A percentile compares a stretch with the other conserved stretches of the same genome.
phyloP scores from a whole-genome alignment of 2,888 invertebrate species.

The Bellardia bayeri region DNA sequence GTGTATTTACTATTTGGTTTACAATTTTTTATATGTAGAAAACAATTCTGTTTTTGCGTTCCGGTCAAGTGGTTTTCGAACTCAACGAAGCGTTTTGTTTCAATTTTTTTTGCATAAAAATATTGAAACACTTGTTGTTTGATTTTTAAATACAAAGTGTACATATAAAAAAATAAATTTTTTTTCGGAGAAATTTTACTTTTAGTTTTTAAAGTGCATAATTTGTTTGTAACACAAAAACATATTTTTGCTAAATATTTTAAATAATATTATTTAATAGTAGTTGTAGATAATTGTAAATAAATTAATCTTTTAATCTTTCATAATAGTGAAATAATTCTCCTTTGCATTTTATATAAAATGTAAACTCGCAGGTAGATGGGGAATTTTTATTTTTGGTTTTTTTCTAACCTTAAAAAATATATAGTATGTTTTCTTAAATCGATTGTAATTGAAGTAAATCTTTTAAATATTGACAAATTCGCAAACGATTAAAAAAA shows the following conservation, averaged over 20 bases:
- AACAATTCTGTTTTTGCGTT: constrained; percentile 52
- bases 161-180: neutral
- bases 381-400: too few relatives aligned
- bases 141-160: neutral
- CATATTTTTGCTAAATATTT: neutral
- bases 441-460: too few relatives aligned
- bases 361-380: too few relatives aligned
- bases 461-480: too few relatives aligned
- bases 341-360: too few relatives aligned
- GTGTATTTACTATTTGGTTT: neutral
- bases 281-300: too few relatives aligned
- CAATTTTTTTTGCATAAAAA: constrained; percentile 17
- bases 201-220: constrained; percentile 5
- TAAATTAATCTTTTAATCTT: too few relatives aligned
- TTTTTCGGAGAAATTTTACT: constrained; percentile 42
- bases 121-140: constrained; percentile 24
- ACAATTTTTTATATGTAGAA: constrained; percentile 21
- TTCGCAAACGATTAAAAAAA: too few relatives aligned
- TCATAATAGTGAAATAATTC: too few relatives aligned
- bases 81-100: constrained; percentile 57
- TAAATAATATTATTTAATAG: constrained; percentile 1
- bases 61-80: constrained; percentile 65
- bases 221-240: constrained; percentile 2
- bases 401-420: too few relatives aligned
- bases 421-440: too few relatives aligned